Evolutionary conservation across 2,113 vertebrate species (phyloP).

Genomic region (Sisor rabdophorus): DNA sequence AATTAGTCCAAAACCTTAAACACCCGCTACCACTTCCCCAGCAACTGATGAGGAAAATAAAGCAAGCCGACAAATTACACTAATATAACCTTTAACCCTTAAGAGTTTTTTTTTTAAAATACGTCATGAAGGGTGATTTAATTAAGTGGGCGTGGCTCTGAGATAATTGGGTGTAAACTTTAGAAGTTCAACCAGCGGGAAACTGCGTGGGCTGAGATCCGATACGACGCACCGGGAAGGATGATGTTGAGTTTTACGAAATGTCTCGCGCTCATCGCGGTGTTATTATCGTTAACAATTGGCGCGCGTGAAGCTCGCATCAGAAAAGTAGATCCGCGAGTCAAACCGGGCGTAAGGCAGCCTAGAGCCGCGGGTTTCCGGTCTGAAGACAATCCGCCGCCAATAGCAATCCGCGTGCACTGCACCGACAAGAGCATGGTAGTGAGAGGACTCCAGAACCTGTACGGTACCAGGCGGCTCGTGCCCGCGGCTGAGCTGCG

Average conservation of each 20-base stretch:
- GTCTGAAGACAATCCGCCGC: background rate
- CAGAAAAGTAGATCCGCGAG: background rate
- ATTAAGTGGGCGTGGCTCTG: slow-evolving; percentile 1
- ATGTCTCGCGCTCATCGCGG: background rate
- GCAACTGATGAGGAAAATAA: too few relatives aligned
- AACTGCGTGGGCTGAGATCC: background rate
- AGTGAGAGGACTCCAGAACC: slow-evolving; percentile 15
- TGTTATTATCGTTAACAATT: background rate
- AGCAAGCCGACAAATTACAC: too few relatives aligned
- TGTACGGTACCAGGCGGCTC: slow-evolving; percentile 12
- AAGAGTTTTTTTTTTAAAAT: too few relatives aligned
- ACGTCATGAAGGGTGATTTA: background rate
- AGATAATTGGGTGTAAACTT: background rate
- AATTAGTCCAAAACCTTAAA: too few relatives aligned
- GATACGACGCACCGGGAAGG: too few relatives aligned
- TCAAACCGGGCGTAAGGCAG: background rate
- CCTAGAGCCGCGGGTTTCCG: background rate
- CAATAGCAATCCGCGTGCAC: background rate
- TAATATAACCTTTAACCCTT: too few relatives aligned
- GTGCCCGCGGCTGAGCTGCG: slow-evolving; percentile 24
- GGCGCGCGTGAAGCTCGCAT: background rate
- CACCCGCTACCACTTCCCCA: too few relatives aligned
- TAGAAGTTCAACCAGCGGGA: background rate
- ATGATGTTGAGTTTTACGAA: background rate
- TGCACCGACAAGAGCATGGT: slow-evolving; percentile 36